Evolutionary conservation across 2,113 vertebrate species (phyloP).

Genomic region (Circaetus gallicus): DNA sequence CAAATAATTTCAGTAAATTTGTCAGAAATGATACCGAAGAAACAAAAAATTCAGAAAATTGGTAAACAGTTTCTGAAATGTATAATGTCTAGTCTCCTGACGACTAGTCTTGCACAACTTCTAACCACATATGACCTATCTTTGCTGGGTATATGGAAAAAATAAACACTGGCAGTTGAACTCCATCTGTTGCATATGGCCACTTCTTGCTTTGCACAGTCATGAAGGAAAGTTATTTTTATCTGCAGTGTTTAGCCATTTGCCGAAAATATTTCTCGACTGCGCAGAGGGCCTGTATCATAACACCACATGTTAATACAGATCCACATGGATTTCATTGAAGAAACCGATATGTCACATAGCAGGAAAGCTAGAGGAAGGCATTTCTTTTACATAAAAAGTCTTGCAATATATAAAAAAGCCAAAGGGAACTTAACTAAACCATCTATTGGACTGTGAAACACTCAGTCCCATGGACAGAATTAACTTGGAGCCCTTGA

Average conservation of each 20-base stretch:
- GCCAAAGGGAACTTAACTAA: neutral
- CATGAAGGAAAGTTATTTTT: conserved; percentile 56
- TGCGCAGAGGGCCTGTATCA: conserved; percentile 1
- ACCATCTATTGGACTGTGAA: neutral
- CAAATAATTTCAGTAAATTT: neutral
- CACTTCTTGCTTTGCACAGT: conserved; percentile 3
- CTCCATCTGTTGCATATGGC: neutral
- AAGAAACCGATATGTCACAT: neutral
- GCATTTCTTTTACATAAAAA: neutral
- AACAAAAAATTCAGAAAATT: neutral
- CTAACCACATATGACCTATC: neutral
- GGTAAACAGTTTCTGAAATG: neutral
- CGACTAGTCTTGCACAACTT: neutral
- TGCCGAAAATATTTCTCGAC: conserved; percentile 36
- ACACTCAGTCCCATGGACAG: neutral
- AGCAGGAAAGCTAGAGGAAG: neutral
- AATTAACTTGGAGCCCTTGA: neutral
- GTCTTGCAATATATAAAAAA: neutral
- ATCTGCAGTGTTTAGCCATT: conserved; percentile 24
- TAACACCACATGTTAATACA: neutral
- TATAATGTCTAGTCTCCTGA: neutral
- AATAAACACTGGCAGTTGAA: neutral
- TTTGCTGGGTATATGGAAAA: neutral
- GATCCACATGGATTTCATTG: conserved; percentile 11
- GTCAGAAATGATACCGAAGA: neutral